Evolutionary conservation across 1,140 invertebrate species (phyloP).

Genomic region (Zaprionus ghesquierei): DNA sequence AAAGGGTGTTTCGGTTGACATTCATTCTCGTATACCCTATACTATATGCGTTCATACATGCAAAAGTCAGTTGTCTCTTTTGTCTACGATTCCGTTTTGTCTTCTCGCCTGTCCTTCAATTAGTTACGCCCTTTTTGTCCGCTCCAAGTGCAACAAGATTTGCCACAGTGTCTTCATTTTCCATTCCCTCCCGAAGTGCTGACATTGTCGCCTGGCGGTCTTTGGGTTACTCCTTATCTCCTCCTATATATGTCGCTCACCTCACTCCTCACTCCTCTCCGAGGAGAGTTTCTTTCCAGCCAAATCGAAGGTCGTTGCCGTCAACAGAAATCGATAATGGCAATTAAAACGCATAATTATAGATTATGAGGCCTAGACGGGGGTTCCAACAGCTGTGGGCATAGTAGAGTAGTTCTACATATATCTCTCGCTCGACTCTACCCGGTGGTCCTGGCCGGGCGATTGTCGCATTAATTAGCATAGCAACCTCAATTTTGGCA

Average conservation of each 20-base stretch:
- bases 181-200: constrained; percentile 1
- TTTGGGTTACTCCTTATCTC: neutral
- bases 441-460: constrained; percentile 24
- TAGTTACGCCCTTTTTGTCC: constrained; percentile 3
- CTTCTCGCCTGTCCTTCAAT: neutral
- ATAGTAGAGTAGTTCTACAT: too few species aligned
- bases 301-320: constrained; percentile 36
- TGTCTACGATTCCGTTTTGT: neutral
- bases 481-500: constrained; percentile 86
- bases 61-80: neutral
- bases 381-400: constrained; percentile 4
- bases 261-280: neutral
- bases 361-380: constrained; percentile 27
- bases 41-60: neutral
- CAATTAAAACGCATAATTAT: constrained; percentile 54
- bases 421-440: neutral
- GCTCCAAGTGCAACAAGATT: neutral
- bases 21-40: too few species aligned
- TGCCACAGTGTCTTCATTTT: neutral
- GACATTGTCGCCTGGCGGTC: constrained; percentile 18
- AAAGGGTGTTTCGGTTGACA: neutral
- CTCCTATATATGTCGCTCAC: neutral
- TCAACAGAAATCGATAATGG: constrained; percentile 41
- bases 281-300: neutral
- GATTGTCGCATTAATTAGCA: constrained; percentile 69